phyloP scores from a whole-genome alignment of 2,888 invertebrate genomes.

The Tetragnatha montana region DNA sequence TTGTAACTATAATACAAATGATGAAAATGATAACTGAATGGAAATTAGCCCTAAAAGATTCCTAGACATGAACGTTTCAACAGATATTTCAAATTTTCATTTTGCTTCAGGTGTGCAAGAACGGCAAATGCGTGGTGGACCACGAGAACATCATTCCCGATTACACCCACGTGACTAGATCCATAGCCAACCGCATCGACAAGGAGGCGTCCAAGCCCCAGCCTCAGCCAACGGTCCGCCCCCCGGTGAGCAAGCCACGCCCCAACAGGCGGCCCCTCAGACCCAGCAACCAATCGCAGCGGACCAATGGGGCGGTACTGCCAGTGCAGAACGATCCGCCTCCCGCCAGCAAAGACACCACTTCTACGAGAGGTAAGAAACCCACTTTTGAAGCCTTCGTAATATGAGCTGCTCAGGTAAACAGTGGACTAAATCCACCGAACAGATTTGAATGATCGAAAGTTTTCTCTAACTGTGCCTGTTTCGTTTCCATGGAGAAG shows the following conservation, averaged over 20 bases:
- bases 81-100: background rate
- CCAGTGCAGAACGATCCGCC: conserved; percentile 28
- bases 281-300: background rate
- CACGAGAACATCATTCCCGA: conserved; percentile 95
- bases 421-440: too few relatives aligned
- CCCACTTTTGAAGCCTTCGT: too few relatives aligned
- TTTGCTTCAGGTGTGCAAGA: conserved; percentile 86
- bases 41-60: too few relatives aligned
- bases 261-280: conserved; percentile 16
- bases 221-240: conserved; percentile 45
- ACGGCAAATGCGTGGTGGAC: conserved; percentile 92
- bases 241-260: conserved; percentile 26
- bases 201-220: conserved; percentile 32
- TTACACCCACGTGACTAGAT: conserved; percentile 90
- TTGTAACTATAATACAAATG: too few relatives aligned
- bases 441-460: too few relatives aligned
- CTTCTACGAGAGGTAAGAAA: conserved; percentile 11
- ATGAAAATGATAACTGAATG: too few relatives aligned
- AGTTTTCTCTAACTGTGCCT: too few relatives aligned
- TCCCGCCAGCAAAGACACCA: conserved; percentile 3
- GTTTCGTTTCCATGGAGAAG: too few relatives aligned
- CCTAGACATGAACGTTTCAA: too few relatives aligned
- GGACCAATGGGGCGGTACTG: conserved; percentile 4
- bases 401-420: background rate
- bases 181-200: conserved; percentile 74